Conservation (phyloP, 2,888 invertebrate species). For the Sminthurinus aureus region DNA sequence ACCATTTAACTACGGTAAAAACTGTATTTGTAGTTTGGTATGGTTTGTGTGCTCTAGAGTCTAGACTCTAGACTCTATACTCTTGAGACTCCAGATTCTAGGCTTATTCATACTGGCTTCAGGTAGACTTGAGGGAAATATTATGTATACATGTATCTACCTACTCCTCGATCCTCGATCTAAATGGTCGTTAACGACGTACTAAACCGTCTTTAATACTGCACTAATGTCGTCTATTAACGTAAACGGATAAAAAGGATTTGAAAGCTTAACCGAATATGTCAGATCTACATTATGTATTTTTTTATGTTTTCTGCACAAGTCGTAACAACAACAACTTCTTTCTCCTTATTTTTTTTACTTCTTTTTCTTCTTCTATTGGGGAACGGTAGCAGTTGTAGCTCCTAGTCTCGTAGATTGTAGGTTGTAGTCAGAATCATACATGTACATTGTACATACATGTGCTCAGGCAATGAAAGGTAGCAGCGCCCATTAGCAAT, state of each 20-base stretch:
- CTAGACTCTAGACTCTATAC: too few relatives aligned
- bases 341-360: too few relatives aligned
- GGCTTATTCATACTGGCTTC: too few relatives aligned
- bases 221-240: conserved; percentile 33
- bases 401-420: too few relatives aligned
- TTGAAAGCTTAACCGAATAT: conserved; percentile 17
- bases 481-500: conserved; percentile 28
- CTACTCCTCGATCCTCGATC: background rate
- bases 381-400: conserved; percentile 19
- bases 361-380: background rate
- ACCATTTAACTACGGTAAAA: too few relatives aligned
- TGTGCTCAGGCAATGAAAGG: conserved; percentile 6
- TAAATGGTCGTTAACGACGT: conserved; percentile 17
- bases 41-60: too few relatives aligned
- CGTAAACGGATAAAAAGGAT: conserved; percentile 36
- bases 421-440: background rate
- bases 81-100: too few relatives aligned
- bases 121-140: background rate
- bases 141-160: background rate
- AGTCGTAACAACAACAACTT: background rate
- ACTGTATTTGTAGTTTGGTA: too few relatives aligned
- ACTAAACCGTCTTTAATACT: conserved; percentile 26
- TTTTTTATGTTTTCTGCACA: conserved; percentile 21
- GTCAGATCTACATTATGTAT: background rate
- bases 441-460: too few relatives aligned